phyloP scores from a whole-genome alignment of 2,113 vertebrate genomes.

The Willisornis vidua region DNA sequence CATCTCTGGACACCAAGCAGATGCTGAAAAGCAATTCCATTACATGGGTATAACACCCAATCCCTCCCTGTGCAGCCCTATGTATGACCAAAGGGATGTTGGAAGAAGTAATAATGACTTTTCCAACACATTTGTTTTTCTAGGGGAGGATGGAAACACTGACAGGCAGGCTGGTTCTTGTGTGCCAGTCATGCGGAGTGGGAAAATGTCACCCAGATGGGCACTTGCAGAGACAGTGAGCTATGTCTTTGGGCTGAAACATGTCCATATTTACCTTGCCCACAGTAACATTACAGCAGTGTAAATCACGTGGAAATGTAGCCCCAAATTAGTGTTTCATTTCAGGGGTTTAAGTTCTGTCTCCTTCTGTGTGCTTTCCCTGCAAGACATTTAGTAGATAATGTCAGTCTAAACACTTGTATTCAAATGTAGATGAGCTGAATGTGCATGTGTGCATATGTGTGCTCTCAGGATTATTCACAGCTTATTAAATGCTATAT shows the following conservation, averaged over 20 bases:
- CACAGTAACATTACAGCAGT: not conserved
- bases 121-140: not conserved
- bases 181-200: rapidly evolving
- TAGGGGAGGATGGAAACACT: not conserved
- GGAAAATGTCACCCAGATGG: not conserved
- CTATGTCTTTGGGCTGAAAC: not conserved
- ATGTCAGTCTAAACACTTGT: not conserved
- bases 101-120: not conserved
- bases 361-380: not conserved
- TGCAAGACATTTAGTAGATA: not conserved
- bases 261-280: not conserved
- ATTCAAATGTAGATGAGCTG: not conserved
- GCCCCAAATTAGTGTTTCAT: not conserved
- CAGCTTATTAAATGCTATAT: not conserved
- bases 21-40: not conserved
- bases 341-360: not conserved
- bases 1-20: not conserved
- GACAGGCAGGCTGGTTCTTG: not conserved
- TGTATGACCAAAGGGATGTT: not conserved
- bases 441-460: too few relatives aligned
- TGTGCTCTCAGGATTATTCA: not conserved
- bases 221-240: not conserved
- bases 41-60: not conserved
- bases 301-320: not conserved
- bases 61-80: not conserved